Conservation (phyloP, 2,113 vertebrate genomes). For the Chloebia gouldiae region DNA sequence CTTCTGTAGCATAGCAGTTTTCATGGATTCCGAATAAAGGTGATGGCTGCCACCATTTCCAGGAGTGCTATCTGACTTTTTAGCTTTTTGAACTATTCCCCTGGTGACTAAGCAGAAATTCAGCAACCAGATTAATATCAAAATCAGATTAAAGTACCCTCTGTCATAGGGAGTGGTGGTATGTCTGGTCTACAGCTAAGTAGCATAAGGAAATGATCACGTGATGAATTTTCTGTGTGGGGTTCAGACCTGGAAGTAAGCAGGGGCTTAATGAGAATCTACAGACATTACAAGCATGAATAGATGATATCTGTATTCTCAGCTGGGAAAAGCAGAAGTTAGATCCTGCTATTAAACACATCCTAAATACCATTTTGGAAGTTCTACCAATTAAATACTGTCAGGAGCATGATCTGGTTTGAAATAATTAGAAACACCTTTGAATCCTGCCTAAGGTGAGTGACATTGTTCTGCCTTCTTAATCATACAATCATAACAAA, state of each 20-base stretch:
- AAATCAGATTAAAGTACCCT: not conserved
- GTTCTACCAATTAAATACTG: not conserved
- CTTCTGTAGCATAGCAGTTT: not conserved
- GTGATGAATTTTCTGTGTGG: not conserved
- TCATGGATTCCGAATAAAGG: not conserved
- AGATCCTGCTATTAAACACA: not conserved
- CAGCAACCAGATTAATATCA: not conserved
- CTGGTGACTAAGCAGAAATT: not conserved
- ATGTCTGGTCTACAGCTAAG: not conserved
- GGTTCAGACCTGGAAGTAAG: not conserved
- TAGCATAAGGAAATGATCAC: not conserved
- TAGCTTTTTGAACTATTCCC: not conserved
- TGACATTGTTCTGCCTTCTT: not conserved
- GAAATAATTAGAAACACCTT: not conserved
- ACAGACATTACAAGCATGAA: accelerated
- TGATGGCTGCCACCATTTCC: not conserved
- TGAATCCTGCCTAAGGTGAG: not conserved
- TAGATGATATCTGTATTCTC: not conserved
- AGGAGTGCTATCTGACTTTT: not conserved
- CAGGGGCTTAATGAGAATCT: not conserved
- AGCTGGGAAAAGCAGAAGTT: not conserved
- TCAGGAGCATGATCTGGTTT: not conserved
- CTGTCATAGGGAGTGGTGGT: not conserved
- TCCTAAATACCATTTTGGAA: not conserved
- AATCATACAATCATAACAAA: not conserved